phyloP scores from a whole-genome alignment of 1,140 invertebrate species.

The Brachionus manjavacas region DNA sequence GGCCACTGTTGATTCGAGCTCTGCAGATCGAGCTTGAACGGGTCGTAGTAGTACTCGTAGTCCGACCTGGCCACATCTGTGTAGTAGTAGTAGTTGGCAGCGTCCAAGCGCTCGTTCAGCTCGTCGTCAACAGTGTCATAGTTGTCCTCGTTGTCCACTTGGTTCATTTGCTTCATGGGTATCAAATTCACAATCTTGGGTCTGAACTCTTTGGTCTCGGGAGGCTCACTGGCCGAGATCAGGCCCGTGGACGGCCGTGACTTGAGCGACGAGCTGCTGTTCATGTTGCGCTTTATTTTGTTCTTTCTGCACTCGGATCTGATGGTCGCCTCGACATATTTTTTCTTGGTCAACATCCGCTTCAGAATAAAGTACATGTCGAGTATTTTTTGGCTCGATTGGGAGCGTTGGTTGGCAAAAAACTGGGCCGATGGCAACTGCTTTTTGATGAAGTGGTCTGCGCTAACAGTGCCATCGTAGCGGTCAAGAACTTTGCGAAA shows the following conservation, averaged over 20 bases:
- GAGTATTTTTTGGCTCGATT: background rate
- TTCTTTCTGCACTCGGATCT: background rate
- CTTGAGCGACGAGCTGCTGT: background rate
- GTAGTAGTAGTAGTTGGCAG: background rate
- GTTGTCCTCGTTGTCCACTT: background rate
- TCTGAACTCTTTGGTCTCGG: background rate
- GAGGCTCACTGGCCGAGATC: background rate
- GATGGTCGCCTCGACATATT: conserved; percentile 13
- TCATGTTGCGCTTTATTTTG: conserved; percentile 7
- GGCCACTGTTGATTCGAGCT: background rate
- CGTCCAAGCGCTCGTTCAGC: background rate
- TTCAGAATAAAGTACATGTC: conserved; percentile 3
- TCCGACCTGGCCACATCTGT: background rate
- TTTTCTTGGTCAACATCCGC: conserved; percentile 25
- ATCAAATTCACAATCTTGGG: conserved; percentile 22
- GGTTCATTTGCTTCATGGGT: background rate
- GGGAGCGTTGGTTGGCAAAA: background rate
- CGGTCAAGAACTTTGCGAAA: conserved; percentile 16
- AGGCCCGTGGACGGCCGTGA: background rate
- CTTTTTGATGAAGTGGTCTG: conserved; percentile 9
- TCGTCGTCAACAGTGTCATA: background rate
- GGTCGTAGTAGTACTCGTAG: conserved; percentile 9
- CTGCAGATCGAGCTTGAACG: background rate
- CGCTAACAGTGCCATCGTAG: background rate
- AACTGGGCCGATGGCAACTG: background rate